phyloP scores from a whole-genome alignment of 2,888 invertebrate genomes.

The Callimorpha dominula region DNA sequence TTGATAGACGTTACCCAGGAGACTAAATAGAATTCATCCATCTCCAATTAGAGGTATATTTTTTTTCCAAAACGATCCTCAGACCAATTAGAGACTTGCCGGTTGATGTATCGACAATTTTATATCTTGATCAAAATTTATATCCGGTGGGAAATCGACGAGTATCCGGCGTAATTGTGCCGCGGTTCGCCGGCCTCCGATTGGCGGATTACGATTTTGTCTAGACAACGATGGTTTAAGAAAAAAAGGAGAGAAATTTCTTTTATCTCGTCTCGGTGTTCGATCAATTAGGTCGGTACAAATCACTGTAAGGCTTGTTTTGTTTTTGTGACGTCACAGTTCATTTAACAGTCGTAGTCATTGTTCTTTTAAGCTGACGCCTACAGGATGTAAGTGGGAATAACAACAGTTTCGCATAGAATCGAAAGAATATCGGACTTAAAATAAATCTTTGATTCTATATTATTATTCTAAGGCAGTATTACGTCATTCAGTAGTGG shows the following conservation, averaged over 20 bases:
- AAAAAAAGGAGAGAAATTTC: slow-evolving; percentile 30
- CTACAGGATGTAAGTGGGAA: neutral
- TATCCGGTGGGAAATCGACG: slow-evolving; percentile 64
- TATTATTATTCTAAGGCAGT: too few species aligned
- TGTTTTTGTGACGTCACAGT: slow-evolving; percentile 9
- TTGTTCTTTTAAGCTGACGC: neutral
- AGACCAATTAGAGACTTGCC: slow-evolving; percentile 60
- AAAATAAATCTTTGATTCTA: neutral
- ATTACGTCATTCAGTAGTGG: too few species aligned
- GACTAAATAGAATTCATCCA: slow-evolving; percentile 44
- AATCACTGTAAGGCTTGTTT: slow-evolving; percentile 23
- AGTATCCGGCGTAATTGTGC: slow-evolving; percentile 54
- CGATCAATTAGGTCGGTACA: slow-evolving; percentile 51
- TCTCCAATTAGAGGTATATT: slow-evolving; percentile 40
- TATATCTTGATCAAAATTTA: slow-evolving; percentile 64
- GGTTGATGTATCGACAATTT: slow-evolving; percentile 68
- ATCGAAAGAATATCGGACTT: neutral
- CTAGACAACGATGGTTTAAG: slow-evolving; percentile 46
- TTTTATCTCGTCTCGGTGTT: slow-evolving; percentile 46
- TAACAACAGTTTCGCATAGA: neutral
- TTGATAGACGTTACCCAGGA: slow-evolving; percentile 33
- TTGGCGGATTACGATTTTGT: slow-evolving; percentile 54
- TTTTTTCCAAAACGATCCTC: slow-evolving; percentile 42
- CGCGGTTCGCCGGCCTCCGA: slow-evolving; percentile 40
- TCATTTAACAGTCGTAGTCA: slow-evolving; percentile 11